A percentile compares a stretch with the other conserved stretches of the same genome.
These are phyloP conservation scores for Pipistrellus kuhlii DNA, from an alignment of 2,797 vertebrate species.

Conservation along the genomic window DNA sequence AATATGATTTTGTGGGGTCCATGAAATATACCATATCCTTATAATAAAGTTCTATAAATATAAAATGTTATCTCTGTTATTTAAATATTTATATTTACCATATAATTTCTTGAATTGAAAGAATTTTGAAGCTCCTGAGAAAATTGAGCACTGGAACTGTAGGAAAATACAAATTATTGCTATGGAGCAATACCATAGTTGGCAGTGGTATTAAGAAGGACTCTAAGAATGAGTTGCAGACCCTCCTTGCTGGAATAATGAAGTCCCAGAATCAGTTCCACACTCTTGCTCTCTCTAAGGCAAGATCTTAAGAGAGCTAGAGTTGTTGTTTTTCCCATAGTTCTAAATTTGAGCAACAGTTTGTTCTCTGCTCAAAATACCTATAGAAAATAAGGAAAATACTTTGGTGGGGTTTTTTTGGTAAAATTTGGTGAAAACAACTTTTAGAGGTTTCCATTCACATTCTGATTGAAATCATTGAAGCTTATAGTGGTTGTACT, in stretches of 20 bases:
- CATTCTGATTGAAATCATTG: neutral
- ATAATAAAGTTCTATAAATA: neutral
- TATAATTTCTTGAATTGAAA: neutral
- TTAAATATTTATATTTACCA: neutral
- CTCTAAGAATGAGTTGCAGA: neutral
- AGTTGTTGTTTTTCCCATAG: neutral
- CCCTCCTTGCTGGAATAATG: neutral
- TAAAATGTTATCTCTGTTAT: neutral
- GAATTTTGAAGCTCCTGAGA: neutral
- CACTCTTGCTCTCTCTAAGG: neutral
- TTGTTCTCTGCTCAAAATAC: neutral
- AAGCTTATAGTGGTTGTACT: rapidly evolving
- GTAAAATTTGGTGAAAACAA: neutral
- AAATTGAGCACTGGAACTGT: neutral
- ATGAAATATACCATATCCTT: neutral
- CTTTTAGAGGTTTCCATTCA: neutral
- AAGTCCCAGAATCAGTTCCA: too few relatives aligned
- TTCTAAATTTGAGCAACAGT: neutral
- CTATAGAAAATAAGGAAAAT: neutral
- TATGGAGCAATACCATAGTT: too few relatives aligned
- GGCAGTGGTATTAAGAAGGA: neutral
- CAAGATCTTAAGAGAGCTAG: neutral
- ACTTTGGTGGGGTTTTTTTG: neutral
- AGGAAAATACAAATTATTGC: neutral
- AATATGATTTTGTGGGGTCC: neutral